phyloP scores from a whole-genome alignment of 2,797 vertebrate genomes.

The Spea hammondii region DNA sequence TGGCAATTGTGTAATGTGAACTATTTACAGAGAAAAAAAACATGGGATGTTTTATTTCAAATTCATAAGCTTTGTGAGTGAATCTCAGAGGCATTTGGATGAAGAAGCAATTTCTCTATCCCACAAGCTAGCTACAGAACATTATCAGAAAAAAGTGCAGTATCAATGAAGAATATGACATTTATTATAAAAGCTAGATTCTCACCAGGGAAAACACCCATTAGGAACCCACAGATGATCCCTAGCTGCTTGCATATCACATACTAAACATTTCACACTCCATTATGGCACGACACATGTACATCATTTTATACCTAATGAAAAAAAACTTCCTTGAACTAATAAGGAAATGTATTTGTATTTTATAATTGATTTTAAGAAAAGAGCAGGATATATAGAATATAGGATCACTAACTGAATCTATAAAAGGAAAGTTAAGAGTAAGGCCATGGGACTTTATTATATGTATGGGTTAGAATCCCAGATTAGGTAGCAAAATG shows the following conservation, averaged over 20 bases:
- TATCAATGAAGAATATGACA: background rate
- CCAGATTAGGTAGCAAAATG: background rate
- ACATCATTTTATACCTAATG: background rate
- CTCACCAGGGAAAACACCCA: background rate
- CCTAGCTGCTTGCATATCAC: background rate
- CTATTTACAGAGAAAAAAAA: background rate
- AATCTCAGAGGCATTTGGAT: conserved; percentile 4
- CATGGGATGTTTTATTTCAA: background rate
- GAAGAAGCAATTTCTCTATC: conserved; percentile 3
- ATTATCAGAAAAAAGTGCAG: background rate
- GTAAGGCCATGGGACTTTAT: background rate
- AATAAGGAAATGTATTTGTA: background rate
- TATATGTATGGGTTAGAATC: background rate
- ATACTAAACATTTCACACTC: background rate
- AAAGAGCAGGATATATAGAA: background rate
- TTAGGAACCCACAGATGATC: background rate
- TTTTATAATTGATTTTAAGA: background rate
- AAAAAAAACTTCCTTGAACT: background rate
- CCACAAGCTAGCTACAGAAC: background rate
- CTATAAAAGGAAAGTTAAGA: background rate
- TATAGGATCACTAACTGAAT: background rate
- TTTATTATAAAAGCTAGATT: background rate
- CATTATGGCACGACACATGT: background rate
- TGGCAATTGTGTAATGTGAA: background rate
- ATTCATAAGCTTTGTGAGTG: background rate